These are phyloP conservation scores for Platichthys flesus DNA, from an alignment of 2,113 vertebrate species.

Conservation along the genomic window DNA sequence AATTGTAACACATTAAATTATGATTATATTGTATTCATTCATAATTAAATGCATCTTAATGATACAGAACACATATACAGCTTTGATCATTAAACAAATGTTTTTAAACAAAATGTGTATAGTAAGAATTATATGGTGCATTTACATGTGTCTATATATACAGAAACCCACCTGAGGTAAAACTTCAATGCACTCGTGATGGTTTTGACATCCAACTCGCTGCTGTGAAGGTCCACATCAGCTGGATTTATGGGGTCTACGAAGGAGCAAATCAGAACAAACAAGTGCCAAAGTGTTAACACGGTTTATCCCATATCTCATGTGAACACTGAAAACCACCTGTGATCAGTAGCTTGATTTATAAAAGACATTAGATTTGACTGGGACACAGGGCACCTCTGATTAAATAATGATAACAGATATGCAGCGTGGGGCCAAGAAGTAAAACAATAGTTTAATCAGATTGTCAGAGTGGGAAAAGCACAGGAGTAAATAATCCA, in stretches of 20 bases:
- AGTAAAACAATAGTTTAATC: not conserved
- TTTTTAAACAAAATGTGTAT: not conserved
- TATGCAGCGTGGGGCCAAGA: not conserved
- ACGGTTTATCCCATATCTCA: not conserved
- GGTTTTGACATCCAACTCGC: constrained; percentile 94
- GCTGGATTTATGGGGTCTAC: constrained; percentile 90
- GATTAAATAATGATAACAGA: not conserved
- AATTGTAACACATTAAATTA: not conserved
- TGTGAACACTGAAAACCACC: not conserved
- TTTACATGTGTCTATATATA: not conserved
- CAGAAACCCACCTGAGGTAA: constrained; percentile 91
- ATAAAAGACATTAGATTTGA: not conserved
- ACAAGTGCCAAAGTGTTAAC: not conserved
- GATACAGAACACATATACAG: not conserved
- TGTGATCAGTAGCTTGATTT: not conserved
- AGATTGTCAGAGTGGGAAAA: too few relatives aligned
- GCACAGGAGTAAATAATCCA: too few relatives aligned
- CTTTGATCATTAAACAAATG: not conserved
- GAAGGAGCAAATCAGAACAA: constrained; percentile 16
- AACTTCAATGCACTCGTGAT: constrained; percentile 98
- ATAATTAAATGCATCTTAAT: not conserved
- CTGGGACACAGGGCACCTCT: too few relatives aligned
- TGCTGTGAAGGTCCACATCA: constrained; percentile 89
- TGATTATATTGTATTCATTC: not conserved
- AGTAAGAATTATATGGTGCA: not conserved